A percentile compares a stretch with the other conserved stretches of the same genome.
Evolutionary conservation across 2,888 invertebrate genomes (phyloP).

Genomic region (Cerastoderma edule): DNA sequence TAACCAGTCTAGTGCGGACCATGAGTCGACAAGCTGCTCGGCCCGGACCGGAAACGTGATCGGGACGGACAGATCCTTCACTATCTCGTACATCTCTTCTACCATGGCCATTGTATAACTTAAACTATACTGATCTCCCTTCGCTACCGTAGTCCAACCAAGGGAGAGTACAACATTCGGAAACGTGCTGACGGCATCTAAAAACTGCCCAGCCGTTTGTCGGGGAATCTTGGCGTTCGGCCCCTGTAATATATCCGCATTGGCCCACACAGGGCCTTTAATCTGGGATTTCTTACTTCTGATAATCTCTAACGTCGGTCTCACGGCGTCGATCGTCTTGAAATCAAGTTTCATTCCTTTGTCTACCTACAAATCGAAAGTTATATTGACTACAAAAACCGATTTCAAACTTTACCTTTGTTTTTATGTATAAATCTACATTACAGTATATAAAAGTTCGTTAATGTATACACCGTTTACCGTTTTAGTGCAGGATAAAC

Average conservation of each 20-base stretch:
- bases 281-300: constrained; percentile 41
- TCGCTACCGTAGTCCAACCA: constrained; percentile 93
- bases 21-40: constrained; percentile 88
- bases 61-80: constrained; percentile 86
- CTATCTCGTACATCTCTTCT: constrained; percentile 78
- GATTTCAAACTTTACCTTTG: not conserved
- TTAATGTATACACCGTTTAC: too few relatives aligned
- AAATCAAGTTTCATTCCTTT: constrained; percentile 93
- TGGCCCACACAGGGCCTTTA: constrained; percentile 90
- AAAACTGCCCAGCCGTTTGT: constrained; percentile 88
- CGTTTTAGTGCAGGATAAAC: too few relatives aligned
- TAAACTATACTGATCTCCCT: constrained; percentile 82
- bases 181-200: constrained; percentile 85
- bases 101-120: constrained; percentile 86
- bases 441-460: too few relatives aligned
- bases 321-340: constrained; percentile 89
- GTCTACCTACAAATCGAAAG: constrained; percentile 38
- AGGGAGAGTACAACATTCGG: constrained; percentile 89
- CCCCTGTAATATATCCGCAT: constrained; percentile 93
- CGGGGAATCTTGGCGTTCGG: constrained; percentile 87
- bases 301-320: constrained; percentile 77
- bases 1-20: constrained; percentile 87
- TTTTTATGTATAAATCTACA: not conserved
- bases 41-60: constrained; percentile 93
- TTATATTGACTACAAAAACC: constrained; percentile 2